Base-by-base conservation (phyloP, 2,888 invertebrate species). In the Cybosia mesomella region DNA sequence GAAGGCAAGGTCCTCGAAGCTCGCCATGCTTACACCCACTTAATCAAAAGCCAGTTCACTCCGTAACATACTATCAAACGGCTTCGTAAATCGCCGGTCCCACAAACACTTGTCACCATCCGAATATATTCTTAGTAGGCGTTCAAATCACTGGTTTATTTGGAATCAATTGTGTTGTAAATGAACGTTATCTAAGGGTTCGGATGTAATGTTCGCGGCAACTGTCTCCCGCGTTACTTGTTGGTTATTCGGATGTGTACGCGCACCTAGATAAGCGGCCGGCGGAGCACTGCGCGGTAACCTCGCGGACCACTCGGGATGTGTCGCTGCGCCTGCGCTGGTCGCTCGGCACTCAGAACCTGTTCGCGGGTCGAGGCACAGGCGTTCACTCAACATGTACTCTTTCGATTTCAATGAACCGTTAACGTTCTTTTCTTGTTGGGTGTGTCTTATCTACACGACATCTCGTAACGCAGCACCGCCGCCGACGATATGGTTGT, bases 1-100 rank as follows among this genome's bases (percentile, higher is more conserved):
- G 87, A 95, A 94, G 85, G 96, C 93, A 81, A 97, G 94, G 86
- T 97, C 96, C 84, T 95, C 93, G 88, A 96, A 96, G 88, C 95
- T 96, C 83, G 96, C 96, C 96, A 96, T 96, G 77, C 80, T 82
- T 85, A 84, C 85, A 86, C 84, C 83, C 87, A 84, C 85, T 80
- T 70, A 79, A 79, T 86, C 84, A 85, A 77, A 73, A 74, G 79
- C 82, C 80, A 87, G 87, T 88, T 82, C 87, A 87, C 87, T 81
- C 73, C 83, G 72, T 73, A 85, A 80, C 88, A 90, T 90, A 81
- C 84, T 88, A 89, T 85, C 76, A 82, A 83, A 78, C 73, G 75
- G 78, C 80, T 77, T 72, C 79, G 75, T 60, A 75, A 79, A 77
- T 77, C 60, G 70, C 75, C 80, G 78, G 75, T 77, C 74, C 72